Conservation (phyloP, 2,888 invertebrate genomes). For the Steinernema scapterisci region DNA sequence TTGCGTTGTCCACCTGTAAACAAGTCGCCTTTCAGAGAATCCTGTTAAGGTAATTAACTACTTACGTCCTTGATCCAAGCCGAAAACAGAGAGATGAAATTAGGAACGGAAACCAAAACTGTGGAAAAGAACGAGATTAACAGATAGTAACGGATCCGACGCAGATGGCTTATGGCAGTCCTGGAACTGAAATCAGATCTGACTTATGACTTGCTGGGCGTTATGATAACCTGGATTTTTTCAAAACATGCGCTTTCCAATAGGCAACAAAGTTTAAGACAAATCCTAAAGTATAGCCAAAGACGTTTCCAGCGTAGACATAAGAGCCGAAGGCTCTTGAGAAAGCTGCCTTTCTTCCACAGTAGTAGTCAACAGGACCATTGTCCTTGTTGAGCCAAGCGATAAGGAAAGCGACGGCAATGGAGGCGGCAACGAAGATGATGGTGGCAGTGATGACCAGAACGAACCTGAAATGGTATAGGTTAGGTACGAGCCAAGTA, state of each 20-base stretch:
- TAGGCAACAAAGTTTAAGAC: constrained; percentile 50
- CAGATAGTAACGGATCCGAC: constrained; percentile 51
- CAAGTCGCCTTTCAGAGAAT: too few relatives aligned
- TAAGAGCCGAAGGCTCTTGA: constrained; percentile 50
- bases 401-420: constrained; percentile 45
- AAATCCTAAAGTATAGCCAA: constrained; percentile 49
- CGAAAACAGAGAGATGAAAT: constrained; percentile 49
- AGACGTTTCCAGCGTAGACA: constrained; percentile 52
- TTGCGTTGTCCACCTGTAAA: constrained; percentile 47
- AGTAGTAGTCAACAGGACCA: constrained; percentile 43
- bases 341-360: constrained; percentile 55
- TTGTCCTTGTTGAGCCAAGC: constrained; percentile 41
- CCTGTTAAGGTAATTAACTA: background rate
- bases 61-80: constrained; percentile 44
- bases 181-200: constrained; percentile 37
- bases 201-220: background rate
- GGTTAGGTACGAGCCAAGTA: too few relatives aligned
- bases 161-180: constrained; percentile 49
- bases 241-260: constrained; percentile 44
- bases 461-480: constrained; percentile 46
- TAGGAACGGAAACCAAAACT: constrained; percentile 51
- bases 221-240: constrained; percentile 46
- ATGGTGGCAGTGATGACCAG: constrained; percentile 42
- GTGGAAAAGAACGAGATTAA: constrained; percentile 50
- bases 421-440: constrained; percentile 44